Evolutionary conservation across 2,888 invertebrate species (phyloP), one percentile per base, ranked within the genome.

Genomic region (Conomelus anceps): DNA sequence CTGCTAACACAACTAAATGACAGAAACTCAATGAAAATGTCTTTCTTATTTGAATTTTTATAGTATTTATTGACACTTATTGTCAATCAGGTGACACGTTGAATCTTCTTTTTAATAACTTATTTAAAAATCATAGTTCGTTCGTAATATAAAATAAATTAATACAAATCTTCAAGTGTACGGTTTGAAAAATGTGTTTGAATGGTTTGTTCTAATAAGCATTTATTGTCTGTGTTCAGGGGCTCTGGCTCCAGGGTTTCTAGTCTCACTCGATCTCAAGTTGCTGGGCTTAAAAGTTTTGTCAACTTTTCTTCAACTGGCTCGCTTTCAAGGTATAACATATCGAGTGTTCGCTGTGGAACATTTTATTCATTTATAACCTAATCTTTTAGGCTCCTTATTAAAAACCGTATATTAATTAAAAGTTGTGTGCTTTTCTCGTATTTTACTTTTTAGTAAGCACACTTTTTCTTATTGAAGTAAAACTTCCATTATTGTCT

Each of bases 221-320:
- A 88, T 89, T 84, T 88, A 63, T 34, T 34, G 20, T 86, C 23
- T 88, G 23, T 88, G 89, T 91, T 91, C 92, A 94, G 94, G 91
- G 91, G 91, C 92, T 93, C 93, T 93, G 94, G 94, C 92, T 94
- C 94, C 92, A 93, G 94, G 93, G 94, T 94, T 92, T 94, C 94
- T 92, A 94, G 94, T 92, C 93, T 94, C 92, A 94, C 95, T 91
- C 94, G 94, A 92, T 93, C 94, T 91, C 94, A 95, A 93, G 94
- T 94, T 91, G 93, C 94, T 91, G 94, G 94, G 90, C 93, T 95
- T 92, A 94, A 94, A 93, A 94, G 94, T 91, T 93, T 94, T 92
- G 93, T 94, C 94, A 94, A 94, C 93, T 94, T 94, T 93, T 93
- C 94, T 90, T 92, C 93, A 90, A 92, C 92, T 41, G 89, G 90